Base-by-base conservation (phyloP, 2,797 vertebrate species). In the Alca torda region DNA sequence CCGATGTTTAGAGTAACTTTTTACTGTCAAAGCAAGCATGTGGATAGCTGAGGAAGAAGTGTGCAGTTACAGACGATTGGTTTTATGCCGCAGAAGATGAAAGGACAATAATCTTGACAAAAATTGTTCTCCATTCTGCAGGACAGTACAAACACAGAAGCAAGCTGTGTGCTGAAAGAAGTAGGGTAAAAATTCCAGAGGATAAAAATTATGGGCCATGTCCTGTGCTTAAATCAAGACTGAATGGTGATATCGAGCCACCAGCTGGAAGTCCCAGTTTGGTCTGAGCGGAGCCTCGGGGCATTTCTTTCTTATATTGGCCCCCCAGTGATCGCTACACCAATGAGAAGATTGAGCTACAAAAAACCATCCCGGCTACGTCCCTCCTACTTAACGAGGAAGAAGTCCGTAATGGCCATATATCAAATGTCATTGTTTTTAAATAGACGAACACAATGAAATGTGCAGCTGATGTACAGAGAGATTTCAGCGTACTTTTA, bases 121-220 rank as follows among this genome's bases (percentile, higher is more conserved):
- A 91, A 96, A 78, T 63, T 95, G 46, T 57, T 93, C 63, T 77
- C 33, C 4, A 26, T 93, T 94, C 63, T 84, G n/a, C 37, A 50
- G 41, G 56, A 74, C 60, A 74, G 43, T 25, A 69, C 31, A 93
- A 87, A 93, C 16, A 81, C 25, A 77, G 73, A 90, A 68, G 51
- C 50, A 84, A 90, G 63, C 46, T 69, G 54, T 59, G 69, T 69
- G 26, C 46, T 79, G 59, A 89, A 90, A 89, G 63, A 87, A 48
- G 46, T 7, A 80, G 61, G 80, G 69, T 74, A 92, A 82, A 95
- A 94, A 82, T 79, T 95, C 63, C 67, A 79, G 65, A 53, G 56
- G 41, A 70, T 33, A 82, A 96, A 96, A 93, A 83, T 90, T 67
- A 85, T 23, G 70, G 51, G 23, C 67, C 74, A 28, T 73, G 59